These are phyloP conservation scores for Diaphora mendica DNA, from an alignment of 2,888 invertebrate species.

Conservation along the genomic window DNA sequence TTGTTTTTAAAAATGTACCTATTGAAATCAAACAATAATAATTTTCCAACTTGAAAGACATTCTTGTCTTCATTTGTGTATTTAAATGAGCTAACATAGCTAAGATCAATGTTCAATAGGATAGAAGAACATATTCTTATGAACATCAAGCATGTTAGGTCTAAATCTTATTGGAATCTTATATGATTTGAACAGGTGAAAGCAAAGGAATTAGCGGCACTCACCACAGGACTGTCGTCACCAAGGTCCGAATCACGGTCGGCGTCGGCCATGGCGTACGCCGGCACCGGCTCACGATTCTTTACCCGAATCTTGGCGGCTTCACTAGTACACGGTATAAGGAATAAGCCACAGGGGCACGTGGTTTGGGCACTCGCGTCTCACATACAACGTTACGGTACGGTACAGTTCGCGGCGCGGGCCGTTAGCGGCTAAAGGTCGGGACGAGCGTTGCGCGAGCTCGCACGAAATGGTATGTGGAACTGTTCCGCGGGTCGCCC, in stretches of 20 bases:
- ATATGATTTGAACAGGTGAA: not conserved
- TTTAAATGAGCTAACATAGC: not conserved
- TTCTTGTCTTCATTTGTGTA: not conserved
- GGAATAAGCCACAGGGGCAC: constrained; percentile 71
- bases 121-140: not conserved
- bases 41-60: not conserved
- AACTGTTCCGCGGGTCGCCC: constrained; percentile 60
- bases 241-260: constrained; percentile 91
- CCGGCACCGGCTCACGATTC: constrained; percentile 94
- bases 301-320: constrained; percentile 95
- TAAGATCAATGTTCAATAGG: not conserved
- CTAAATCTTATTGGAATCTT: not conserved
- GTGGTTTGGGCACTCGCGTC: constrained; percentile 70
- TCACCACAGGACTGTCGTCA: constrained; percentile 91
- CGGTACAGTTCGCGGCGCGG: constrained; percentile 42
- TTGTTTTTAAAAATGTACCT: not conserved
- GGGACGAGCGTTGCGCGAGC: constrained; percentile 53
- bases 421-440: constrained; percentile 64
- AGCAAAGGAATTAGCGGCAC: constrained; percentile 60
- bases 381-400: constrained; percentile 57
- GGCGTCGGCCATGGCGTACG: constrained; percentile 92
- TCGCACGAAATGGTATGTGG: constrained; percentile 77
- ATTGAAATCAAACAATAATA: not conserved
- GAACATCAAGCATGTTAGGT: not conserved
- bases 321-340: constrained; percentile 66